These are phyloP conservation scores for Steinernema scapterisci DNA, from an alignment of 2,888 invertebrate genomes.

Conservation along the genomic window DNA sequence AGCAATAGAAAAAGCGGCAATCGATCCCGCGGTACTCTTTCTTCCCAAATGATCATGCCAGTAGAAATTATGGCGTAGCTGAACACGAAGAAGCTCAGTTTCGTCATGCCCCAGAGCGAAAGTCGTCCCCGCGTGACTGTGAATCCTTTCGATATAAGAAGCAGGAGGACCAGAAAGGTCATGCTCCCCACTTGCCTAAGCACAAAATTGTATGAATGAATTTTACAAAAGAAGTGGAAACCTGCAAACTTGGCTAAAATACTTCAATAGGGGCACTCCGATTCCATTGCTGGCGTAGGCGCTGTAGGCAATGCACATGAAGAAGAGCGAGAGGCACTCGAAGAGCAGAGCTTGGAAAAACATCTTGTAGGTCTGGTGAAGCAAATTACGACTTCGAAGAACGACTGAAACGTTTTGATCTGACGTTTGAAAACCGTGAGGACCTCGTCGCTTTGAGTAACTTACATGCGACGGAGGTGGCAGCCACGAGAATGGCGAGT, in stretches of 20 bases:
- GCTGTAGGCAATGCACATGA: conserved; percentile 78
- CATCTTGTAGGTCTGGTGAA: conserved; percentile 86
- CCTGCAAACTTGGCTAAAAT: conserved; percentile 69
- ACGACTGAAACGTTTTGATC: conserved; percentile 73
- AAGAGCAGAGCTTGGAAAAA: conserved; percentile 78
- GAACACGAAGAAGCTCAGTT: conserved; percentile 78
- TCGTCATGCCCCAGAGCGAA: conserved; percentile 71
- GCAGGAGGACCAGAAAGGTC: conserved; percentile 78
- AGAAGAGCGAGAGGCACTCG: conserved; percentile 76
- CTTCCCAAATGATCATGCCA: conserved; percentile 53
- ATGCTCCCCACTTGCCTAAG: conserved; percentile 43
- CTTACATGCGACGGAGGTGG: conserved; percentile 76
- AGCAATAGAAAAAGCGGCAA: too few species aligned
- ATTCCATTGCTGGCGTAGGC: conserved; percentile 79
- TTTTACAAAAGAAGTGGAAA: conserved; percentile 67
- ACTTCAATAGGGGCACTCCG: conserved; percentile 71
- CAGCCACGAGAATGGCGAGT: conserved; percentile 76
- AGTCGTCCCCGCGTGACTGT: conserved; percentile 78
- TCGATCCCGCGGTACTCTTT: conserved; percentile 43
- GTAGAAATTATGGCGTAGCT: conserved; percentile 67
- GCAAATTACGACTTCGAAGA: conserved; percentile 79
- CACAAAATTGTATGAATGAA: background rate
- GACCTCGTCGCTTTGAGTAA: conserved; percentile 26
- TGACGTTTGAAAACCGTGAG: conserved; percentile 13
- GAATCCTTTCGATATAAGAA: conserved; percentile 85